Percentiles rank a stretch among this genome's conserved stretches.
These are phyloP conservation scores for Mycteria americana DNA, from an alignment of 2,797 vertebrate species.

Conservation along the genomic window DNA sequence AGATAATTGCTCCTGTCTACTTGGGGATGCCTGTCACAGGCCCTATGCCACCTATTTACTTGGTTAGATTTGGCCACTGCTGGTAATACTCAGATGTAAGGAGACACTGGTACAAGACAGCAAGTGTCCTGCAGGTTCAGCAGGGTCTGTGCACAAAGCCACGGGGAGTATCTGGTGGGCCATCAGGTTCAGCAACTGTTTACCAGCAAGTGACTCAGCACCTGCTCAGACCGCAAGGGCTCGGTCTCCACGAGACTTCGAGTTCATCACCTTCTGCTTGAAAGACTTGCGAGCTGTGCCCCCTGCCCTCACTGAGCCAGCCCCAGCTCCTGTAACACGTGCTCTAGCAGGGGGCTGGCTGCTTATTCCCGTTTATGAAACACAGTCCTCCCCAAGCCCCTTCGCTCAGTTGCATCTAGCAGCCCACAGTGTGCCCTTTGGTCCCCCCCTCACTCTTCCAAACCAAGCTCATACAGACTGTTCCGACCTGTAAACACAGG, in stretches of 20 bases:
- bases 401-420: not conserved
- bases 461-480: not conserved
- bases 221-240: not conserved
- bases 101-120: not conserved
- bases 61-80: not conserved
- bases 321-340: not conserved
- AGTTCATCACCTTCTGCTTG: not conserved
- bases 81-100: not conserved
- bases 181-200: not conserved
- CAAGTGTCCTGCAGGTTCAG: not conserved
- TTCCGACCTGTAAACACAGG: not conserved
- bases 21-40: not conserved
- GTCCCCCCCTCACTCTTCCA: not conserved
- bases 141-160: not conserved
- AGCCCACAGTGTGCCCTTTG: not conserved
- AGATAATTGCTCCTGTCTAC: not conserved
- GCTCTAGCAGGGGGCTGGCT: not conserved
- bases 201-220: not conserved
- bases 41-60: not conserved
- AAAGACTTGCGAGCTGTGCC: not conserved
- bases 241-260: rapidly evolving
- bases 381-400: not conserved
- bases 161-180: not conserved
- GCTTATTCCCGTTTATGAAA: not conserved
- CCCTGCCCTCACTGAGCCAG: not conserved